phyloP scores from a whole-genome alignment of 2,113 vertebrate genomes.

The Scytalopus superciliaris region DNA sequence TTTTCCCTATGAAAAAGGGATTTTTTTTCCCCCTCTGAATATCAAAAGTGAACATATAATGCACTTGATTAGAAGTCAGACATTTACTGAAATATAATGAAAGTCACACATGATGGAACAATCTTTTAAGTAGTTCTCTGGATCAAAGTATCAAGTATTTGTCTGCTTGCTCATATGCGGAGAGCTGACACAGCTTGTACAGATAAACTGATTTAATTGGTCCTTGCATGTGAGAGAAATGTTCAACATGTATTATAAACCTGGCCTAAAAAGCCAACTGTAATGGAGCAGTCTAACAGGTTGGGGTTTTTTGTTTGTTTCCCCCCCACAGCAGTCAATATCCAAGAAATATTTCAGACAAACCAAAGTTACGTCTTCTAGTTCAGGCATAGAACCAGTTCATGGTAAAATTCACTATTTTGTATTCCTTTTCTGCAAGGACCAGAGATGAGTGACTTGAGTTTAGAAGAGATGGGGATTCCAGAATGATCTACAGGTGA shows the following conservation, averaged over 20 bases:
- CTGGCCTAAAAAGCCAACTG: not conserved
- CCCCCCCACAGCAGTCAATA: not conserved
- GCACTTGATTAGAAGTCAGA: not conserved
- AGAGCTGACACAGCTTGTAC: not conserved
- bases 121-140: not conserved
- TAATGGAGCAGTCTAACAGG: not conserved
- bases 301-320: not conserved
- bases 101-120: not conserved
- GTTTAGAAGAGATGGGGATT: not conserved
- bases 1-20: not conserved
- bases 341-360: not conserved
- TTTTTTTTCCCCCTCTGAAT: not conserved
- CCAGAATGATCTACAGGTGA: not conserved
- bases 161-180: not conserved
- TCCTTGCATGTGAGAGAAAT: not conserved
- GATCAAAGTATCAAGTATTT: not conserved
- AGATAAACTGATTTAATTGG: not conserved
- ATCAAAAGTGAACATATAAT: not conserved
- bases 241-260: not conserved
- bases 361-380: not conserved
- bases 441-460: not conserved
- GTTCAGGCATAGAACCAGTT: not conserved
- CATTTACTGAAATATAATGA: not conserved
- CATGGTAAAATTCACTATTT: not conserved
- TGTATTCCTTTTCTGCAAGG: not conserved